phyloP scores from a whole-genome alignment of 1,140 invertebrate genomes.

The Sycophaga agraensis region DNA sequence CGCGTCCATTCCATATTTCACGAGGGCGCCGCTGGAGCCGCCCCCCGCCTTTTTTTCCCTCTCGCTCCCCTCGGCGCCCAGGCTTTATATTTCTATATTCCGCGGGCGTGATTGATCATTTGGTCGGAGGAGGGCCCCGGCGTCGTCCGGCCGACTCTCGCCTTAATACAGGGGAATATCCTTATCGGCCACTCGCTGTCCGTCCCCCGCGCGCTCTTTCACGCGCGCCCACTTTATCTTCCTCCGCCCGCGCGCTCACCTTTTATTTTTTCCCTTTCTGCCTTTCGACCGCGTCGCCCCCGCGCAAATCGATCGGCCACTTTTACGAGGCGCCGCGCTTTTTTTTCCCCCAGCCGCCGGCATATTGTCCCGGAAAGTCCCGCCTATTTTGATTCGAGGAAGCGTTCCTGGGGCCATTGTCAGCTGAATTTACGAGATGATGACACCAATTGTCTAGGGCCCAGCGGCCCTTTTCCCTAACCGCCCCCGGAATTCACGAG shows the following conservation, averaged over 20 bases:
- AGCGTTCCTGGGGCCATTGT: too few species aligned
- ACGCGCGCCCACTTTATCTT: constrained; percentile 21
- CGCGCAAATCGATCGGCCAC: too few species aligned
- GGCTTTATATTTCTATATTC: background rate
- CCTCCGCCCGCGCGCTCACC: background rate
- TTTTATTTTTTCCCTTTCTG: background rate
- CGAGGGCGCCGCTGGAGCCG: too few species aligned
- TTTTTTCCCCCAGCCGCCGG: too few species aligned
- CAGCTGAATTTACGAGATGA: too few species aligned
- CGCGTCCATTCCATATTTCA: too few species aligned
- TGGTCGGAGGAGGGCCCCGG: background rate
- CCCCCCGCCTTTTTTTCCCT: background rate
- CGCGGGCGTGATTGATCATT: constrained; percentile 14
- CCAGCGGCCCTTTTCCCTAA: too few species aligned
- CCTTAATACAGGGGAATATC: constrained; percentile 7
- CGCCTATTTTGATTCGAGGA: too few species aligned
- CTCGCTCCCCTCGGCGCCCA: background rate
- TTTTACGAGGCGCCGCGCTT: too few species aligned
- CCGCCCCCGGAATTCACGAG: too few species aligned
- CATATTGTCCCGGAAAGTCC: too few species aligned
- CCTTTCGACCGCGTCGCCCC: constrained; percentile 8
- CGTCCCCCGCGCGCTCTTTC: constrained; percentile 18
- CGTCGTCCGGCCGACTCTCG: background rate
- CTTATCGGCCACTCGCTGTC: constrained; percentile 22
- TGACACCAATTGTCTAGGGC: too few species aligned